A percentile compares a stretch with the other conserved stretches of the same genome.
Evolutionary conservation across 2,888 invertebrate species (phyloP).

Genomic region (Dioctria rufipes): DNA sequence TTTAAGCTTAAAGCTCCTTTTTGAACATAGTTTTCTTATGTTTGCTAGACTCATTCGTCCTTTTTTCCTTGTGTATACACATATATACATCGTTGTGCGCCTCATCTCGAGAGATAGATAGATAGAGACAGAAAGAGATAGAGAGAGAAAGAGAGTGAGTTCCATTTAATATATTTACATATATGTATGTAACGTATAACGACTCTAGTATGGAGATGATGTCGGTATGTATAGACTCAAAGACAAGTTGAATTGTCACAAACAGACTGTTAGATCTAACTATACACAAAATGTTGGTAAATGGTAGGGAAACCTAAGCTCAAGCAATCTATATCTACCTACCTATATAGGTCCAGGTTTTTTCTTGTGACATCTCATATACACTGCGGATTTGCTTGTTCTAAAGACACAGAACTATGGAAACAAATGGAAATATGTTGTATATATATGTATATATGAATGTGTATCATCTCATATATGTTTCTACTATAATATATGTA

Average conservation of each 20-base stretch:
- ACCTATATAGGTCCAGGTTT: background rate
- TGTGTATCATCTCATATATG: no score
- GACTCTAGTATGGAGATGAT: background rate
- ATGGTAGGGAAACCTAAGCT: no score
- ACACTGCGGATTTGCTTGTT: background rate
- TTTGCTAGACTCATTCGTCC: slow-evolving; percentile 56
- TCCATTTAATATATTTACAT: no score
- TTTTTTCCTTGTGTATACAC: background rate
- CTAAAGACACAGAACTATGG: slow-evolving; percentile 36
- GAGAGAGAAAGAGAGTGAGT: no score
- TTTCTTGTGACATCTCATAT: background rate
- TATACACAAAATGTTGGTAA: slow-evolving; percentile 32
- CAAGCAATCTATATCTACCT: background rate
- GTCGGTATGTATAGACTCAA: slow-evolving; percentile 45
- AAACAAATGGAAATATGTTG: slow-evolving; percentile 40
- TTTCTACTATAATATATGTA: background rate
- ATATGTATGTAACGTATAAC: no score
- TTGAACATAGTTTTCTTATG: slow-evolving; percentile 58
- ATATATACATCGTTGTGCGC: no score
- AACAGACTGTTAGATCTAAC: slow-evolving; percentile 24
- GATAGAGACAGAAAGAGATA: no score
- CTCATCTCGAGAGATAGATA: no score
- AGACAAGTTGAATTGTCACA: slow-evolving; percentile 52
- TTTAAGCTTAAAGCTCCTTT: slow-evolving; percentile 56
- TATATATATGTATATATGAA: background rate